A percentile compares a stretch with the other conserved stretches of the same genome.
Conservation (phyloP, 2,797 vertebrate genomes). For the Eulemur rubriventer region DNA sequence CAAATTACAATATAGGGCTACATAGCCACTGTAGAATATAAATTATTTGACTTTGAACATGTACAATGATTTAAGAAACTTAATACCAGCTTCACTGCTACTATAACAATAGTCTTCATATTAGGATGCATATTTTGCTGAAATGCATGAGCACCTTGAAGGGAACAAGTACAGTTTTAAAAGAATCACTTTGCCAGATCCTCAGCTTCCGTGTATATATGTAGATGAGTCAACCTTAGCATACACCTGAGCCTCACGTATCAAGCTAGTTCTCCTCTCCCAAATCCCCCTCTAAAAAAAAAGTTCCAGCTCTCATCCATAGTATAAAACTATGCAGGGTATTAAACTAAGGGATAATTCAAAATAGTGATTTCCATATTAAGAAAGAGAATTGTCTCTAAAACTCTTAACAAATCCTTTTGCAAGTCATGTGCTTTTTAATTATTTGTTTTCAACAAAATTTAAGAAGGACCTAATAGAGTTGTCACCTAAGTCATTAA, state of each 20-base stretch:
- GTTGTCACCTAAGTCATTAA: not conserved
- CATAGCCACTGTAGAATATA: not conserved
- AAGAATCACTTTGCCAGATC: not conserved
- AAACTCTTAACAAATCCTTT: not conserved
- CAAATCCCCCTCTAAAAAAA: not conserved
- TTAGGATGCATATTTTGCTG: not conserved
- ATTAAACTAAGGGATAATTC: not conserved
- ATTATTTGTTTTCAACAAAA: not conserved
- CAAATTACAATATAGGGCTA: not conserved
- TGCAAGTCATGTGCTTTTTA: not conserved
- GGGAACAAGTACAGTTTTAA: not conserved
- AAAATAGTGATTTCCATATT: not conserved
- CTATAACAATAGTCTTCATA: not conserved
- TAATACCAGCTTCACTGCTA: not conserved
- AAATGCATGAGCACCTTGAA: not conserved
- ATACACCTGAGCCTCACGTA: not conserved
- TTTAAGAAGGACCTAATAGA: not conserved
- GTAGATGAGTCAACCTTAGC: not conserved
- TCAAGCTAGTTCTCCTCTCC: not conserved
- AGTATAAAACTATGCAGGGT: not conserved
- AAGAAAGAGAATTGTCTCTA: not conserved
- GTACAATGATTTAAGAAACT: not conserved
- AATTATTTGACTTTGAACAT: slow-evolving; percentile 21
- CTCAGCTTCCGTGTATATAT: not conserved
- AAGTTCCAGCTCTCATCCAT: not conserved